Percentiles rank a stretch among this genome's conserved stretches.
phyloP scores from a whole-genome alignment of 2,113 vertebrate genomes.

The Dipodomys spectabilis region DNA sequence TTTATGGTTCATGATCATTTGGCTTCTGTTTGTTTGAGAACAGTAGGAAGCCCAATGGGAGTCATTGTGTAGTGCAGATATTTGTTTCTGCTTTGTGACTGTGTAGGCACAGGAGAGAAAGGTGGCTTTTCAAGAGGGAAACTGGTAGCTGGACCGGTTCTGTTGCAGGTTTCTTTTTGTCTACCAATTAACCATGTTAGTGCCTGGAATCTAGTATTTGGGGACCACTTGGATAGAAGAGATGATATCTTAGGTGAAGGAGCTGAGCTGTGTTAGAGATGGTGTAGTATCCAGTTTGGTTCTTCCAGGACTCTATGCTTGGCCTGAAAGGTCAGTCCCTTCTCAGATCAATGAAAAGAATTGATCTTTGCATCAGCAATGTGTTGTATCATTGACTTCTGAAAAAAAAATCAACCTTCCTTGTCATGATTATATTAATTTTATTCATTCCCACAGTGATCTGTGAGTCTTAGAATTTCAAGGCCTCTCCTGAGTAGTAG shows the following conservation, averaged over 20 bases:
- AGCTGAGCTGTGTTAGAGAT: background rate
- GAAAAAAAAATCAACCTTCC: background rate
- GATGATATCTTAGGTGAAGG: background rate
- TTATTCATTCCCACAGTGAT: background rate
- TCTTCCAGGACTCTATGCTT: background rate
- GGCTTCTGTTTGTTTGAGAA: conserved; percentile 27
- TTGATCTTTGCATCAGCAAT: background rate
- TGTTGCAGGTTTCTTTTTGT: background rate
- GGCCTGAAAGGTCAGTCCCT: background rate
- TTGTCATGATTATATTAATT: background rate
- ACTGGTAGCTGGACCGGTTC: no score
- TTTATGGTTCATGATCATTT: conserved; percentile 65
- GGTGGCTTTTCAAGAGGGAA: background rate
- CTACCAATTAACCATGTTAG: background rate
- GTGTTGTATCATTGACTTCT: conserved; percentile 1
- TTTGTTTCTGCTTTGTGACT: conserved; percentile 6
- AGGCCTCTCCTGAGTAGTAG: background rate
- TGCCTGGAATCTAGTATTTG: background rate
- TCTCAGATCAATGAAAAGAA: conserved; percentile 11
- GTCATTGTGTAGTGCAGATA: no score
- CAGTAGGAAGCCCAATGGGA: background rate
- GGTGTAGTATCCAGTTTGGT: background rate
- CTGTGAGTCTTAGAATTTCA: background rate
- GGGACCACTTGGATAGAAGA: background rate
- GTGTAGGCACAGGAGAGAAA: background rate